Percentiles rank a stretch among this genome's conserved stretches.
Evolutionary conservation across 2,113 vertebrate species (phyloP).

Genomic region (Podocnemis expansa): DNA sequence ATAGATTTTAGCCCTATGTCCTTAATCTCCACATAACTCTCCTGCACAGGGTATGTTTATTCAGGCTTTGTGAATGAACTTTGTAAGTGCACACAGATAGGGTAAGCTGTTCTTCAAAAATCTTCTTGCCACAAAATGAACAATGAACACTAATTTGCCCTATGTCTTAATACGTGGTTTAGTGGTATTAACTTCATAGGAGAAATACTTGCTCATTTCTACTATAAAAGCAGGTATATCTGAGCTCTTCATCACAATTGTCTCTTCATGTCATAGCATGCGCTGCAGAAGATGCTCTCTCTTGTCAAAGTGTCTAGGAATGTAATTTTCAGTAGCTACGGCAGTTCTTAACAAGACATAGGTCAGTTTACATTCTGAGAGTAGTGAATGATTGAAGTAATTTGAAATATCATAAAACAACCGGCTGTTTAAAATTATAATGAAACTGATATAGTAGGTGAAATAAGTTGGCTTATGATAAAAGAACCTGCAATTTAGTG

Average conservation of each 20-base stretch:
- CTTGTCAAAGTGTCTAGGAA: neutral
- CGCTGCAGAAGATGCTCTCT: neutral
- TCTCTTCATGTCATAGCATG: neutral
- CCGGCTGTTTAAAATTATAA: constrained; percentile 15
- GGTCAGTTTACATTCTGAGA: neutral
- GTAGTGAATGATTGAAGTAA: constrained; percentile 4
- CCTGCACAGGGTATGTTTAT: neutral
- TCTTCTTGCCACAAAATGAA: neutral
- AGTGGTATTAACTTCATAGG: neutral
- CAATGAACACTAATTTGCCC: neutral
- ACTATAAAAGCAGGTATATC: neutral
- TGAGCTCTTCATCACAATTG: neutral
- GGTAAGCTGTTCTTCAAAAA: neutral
- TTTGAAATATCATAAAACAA: constrained; percentile 52
- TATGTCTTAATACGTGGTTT: neutral
- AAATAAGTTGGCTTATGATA: neutral
- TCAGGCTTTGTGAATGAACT: neutral
- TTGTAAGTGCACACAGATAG: neutral
- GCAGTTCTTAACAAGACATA: constrained; percentile 20
- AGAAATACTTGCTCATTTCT: neutral
- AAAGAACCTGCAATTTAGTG: neutral
- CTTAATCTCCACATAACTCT: neutral
- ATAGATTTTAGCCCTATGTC: neutral
- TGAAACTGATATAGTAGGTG: constrained; percentile 2
- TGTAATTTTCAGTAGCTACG: neutral